Evolutionary conservation across 2,797 vertebrate species (phyloP).

Genomic region (Notolepis coatsorum): DNA sequence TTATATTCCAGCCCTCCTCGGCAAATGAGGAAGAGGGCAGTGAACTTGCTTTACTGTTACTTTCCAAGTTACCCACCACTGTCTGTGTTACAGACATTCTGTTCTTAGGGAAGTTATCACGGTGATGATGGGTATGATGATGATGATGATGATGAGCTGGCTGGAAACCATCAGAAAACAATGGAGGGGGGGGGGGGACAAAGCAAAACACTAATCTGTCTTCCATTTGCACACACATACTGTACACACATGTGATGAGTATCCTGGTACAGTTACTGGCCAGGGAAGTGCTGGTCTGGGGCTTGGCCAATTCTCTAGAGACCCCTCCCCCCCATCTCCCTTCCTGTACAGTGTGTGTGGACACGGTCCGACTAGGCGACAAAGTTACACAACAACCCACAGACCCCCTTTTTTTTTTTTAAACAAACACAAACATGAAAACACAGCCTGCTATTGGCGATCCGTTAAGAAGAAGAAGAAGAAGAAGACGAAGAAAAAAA

Average conservation of each 20-base stretch:
- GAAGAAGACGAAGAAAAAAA: slow-evolving; percentile 23
- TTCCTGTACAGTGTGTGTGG: slow-evolving; percentile 78
- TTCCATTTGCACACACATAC: slow-evolving; percentile 80
- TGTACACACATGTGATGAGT: slow-evolving; percentile 76
- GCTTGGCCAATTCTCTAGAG: slow-evolving; percentile 79
- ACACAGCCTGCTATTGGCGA: slow-evolving; percentile 65
- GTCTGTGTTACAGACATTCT: background rate
- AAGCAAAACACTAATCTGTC: slow-evolving; percentile 82
- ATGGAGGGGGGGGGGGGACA: slow-evolving; percentile 59
- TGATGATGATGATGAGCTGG: slow-evolving; percentile 56
- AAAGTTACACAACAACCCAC: slow-evolving; percentile 73
- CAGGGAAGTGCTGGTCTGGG: slow-evolving; percentile 81
- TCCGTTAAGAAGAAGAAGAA: slow-evolving; percentile 48
- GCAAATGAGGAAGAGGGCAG: slow-evolving; percentile 66
- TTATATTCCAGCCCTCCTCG: slow-evolving; percentile 60
- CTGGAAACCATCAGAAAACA: slow-evolving; percentile 65
- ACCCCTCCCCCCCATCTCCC: slow-evolving; percentile 55
- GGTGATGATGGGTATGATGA: slow-evolving; percentile 54
- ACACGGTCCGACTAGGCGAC: slow-evolving; percentile 75
- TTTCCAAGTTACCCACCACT: background rate
- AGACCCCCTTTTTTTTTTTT: slow-evolving; percentile 62
- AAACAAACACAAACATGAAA: slow-evolving; percentile 61
- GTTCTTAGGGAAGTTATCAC: too few species aligned
- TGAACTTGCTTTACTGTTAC: background rate
- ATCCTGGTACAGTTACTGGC: slow-evolving; percentile 79